Conservation (phyloP, 2,797 vertebrate species). For the Muscicapa comitata region DNA sequence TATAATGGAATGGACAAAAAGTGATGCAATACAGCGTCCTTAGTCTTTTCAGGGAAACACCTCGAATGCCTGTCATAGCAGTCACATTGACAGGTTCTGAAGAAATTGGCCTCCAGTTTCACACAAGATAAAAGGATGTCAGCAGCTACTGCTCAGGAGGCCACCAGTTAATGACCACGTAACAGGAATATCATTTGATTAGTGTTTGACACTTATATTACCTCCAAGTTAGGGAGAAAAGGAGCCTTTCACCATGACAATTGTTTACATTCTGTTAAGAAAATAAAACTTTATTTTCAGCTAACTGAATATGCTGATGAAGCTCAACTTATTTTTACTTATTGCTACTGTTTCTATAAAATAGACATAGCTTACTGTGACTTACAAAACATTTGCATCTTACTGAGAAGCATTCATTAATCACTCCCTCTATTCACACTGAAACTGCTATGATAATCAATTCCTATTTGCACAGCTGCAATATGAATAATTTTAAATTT, state of each 20-base stretch:
- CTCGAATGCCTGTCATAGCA: background rate
- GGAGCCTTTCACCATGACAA: background rate
- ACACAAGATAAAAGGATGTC: background rate
- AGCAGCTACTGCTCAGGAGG: background rate
- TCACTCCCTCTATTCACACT: slow-evolving; percentile 48
- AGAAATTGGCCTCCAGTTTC: background rate
- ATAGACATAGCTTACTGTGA: slow-evolving; percentile 41
- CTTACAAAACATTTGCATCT: slow-evolving; percentile 58
- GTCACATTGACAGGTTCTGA: background rate
- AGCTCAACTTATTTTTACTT: slow-evolving; percentile 44
- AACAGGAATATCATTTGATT: background rate
- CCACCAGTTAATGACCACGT: background rate
- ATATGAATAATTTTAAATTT: slow-evolving; percentile 65
- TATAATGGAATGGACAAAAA: background rate
- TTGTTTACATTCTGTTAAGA: background rate
- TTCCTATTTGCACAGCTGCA: slow-evolving; percentile 64
- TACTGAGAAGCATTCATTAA: slow-evolving; percentile 68
- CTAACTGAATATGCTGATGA: slow-evolving; percentile 37
- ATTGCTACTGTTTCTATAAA: slow-evolving; percentile 47
- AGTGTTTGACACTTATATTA: background rate
- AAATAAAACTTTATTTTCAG: slow-evolving; percentile 51
- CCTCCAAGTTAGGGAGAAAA: background rate
- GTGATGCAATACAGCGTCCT: background rate
- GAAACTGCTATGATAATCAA: slow-evolving; percentile 68
- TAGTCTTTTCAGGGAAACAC: background rate